Conservation (phyloP, 2,888 invertebrate species). For the Mythimna lalbum region DNA sequence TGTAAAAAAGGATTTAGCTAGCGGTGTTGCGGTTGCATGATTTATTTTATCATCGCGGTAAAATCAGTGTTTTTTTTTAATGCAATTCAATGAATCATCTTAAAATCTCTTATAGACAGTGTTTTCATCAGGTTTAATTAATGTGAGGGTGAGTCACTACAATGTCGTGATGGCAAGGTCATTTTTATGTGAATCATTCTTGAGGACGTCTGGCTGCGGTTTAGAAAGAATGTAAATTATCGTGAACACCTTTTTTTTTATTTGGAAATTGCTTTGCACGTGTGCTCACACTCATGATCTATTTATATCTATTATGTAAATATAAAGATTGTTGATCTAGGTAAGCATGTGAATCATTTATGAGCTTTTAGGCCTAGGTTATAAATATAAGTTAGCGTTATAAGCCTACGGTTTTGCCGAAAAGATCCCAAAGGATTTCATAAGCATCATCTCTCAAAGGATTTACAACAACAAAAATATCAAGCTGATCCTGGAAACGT, state of each 20-base stretch:
- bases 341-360: too few species aligned
- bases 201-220: constrained; percentile 1
- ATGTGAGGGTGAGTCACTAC: background rate
- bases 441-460: too few species aligned
- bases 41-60: background rate
- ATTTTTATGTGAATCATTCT: constrained; percentile 15
- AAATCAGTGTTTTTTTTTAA: background rate
- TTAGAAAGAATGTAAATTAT: constrained; percentile 6
- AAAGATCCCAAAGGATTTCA: too few species aligned
- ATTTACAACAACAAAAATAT: too few species aligned
- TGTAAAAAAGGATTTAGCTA: background rate
- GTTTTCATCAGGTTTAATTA: background rate
- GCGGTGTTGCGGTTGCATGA: background rate
- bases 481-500: too few species aligned
- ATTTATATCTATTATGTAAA: too few species aligned
- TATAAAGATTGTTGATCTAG: too few species aligned
- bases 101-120: background rate
- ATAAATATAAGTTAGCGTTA: too few species aligned
- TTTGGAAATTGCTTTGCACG: background rate
- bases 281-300: too few species aligned
- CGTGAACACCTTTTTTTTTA: background rate
- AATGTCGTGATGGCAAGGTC: background rate
- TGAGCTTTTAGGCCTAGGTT: too few species aligned
- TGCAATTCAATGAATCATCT: constrained; percentile 10
- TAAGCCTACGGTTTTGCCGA: too few species aligned